Percentiles rank a stretch among this genome's conserved stretches.
These are phyloP conservation scores for Megatriorchis doriae DNA, from an alignment of 2,113 vertebrate genomes.

Conservation along the genomic window DNA sequence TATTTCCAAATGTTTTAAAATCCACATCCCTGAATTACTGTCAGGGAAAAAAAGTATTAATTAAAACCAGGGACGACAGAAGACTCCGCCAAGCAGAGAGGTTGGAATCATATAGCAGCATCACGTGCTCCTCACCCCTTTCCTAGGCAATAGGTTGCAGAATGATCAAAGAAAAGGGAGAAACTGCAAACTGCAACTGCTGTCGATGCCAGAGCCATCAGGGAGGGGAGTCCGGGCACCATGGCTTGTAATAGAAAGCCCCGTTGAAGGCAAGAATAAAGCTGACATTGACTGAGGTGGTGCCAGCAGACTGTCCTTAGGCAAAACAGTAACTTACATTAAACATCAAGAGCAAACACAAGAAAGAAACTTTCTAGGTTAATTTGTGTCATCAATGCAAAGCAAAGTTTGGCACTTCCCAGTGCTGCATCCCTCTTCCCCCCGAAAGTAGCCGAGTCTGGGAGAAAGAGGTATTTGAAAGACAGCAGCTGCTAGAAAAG, in stretches of 20 bases:
- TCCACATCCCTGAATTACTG: background rate
- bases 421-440: background rate
- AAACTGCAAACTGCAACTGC: background rate
- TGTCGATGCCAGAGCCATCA: background rate
- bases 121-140: background rate
- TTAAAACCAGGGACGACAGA: background rate
- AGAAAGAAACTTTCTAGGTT: background rate
- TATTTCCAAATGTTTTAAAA: background rate
- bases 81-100: background rate
- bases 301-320: slow-evolving; percentile 11
- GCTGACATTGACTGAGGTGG: background rate
- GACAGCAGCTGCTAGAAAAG: background rate
- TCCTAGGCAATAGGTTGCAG: background rate
- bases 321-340: background rate
- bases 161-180: background rate
- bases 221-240: background rate
- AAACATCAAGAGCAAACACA: background rate
- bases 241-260: background rate
- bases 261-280: background rate
- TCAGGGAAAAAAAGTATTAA: background rate
- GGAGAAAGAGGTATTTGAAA: background rate
- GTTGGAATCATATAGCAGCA: background rate
- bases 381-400: background rate
- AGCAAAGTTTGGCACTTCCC: background rate
- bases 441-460: rapidly evolving